A percentile compares a stretch with the other conserved stretches of the same genome.
Conservation (phyloP, 2,888 invertebrate species). For the Amiota minor region DNA sequence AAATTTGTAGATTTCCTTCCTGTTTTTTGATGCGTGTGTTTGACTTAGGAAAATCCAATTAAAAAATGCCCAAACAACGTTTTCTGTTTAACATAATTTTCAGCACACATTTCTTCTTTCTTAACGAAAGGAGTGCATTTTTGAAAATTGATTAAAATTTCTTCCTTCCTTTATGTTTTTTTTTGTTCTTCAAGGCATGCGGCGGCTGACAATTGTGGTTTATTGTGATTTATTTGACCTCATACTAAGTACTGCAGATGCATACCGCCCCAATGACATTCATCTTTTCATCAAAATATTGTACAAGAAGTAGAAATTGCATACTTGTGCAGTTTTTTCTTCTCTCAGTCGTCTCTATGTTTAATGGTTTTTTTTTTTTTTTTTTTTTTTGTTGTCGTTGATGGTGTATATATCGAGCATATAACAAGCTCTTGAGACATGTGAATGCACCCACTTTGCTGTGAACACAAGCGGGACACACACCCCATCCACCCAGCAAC, state of each 20-base stretch:
- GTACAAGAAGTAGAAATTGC: conserved; percentile 52
- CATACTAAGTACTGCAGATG: neutral
- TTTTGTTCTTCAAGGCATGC: conserved; percentile 34
- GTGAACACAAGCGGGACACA: conserved; percentile 50
- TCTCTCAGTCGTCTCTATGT: conserved; percentile 52
- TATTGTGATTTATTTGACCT: neutral
- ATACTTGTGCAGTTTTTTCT: conserved; percentile 63
- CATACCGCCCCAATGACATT: neutral
- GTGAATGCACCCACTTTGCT: conserved; percentile 72
- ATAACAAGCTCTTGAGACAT: conserved; percentile 73
- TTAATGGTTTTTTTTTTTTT: conserved; percentile 51
- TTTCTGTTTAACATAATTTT: conserved; percentile 40
- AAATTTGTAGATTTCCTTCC: neutral
- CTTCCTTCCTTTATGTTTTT: neutral
- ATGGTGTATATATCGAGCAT: conserved; percentile 63
- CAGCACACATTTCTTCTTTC: conserved; percentile 10
- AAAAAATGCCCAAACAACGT: conserved; percentile 54
- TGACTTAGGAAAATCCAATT: conserved; percentile 61
- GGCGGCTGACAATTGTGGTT: conserved; percentile 15
- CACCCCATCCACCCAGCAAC: neutral
- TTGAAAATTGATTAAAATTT: conserved; percentile 22
- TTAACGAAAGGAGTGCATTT: conserved; percentile 13
- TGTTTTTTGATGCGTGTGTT: conserved; percentile 10
- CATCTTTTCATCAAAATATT: no score
- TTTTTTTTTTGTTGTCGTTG: conserved; percentile 24